Base-by-base conservation (phyloP, 1,140 invertebrate species). In the Eumeta japonica region DNA sequence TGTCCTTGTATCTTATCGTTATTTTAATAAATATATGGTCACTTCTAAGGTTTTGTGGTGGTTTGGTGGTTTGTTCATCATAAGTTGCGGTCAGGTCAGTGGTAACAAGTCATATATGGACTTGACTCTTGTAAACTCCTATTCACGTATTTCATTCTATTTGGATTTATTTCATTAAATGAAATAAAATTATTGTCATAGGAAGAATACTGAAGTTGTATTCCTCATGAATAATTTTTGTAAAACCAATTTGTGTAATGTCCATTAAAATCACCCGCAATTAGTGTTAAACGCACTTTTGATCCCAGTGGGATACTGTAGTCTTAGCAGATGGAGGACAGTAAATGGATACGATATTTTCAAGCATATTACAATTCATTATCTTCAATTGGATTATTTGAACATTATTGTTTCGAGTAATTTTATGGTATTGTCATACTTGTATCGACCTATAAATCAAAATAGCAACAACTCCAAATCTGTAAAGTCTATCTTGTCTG, bases 11-110 rank as follows among this genome's bases (percentile, higher is more conserved):
- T 7, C 20, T 16, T 1, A 16, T 4, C 10, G 11, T 11, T 15
- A 35, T 33, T 35, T 48, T 46, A 33, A 48, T 45, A 16, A 48
- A 40, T 2, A 45, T 16, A 17, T 53, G 47, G 27, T 53, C 50
- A 35, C 47, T 53, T 7, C 50, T 45, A 13, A 53, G 16, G 9
- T 17, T 38, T 40, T 54, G 42, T n/a, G n/a, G n/a, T n/a, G n/a
- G n/a, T 30, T 45, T 46, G 1, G 7, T 10, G 12, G 41, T 32
- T 0, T 34, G 10, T 48, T 43, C 50, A 9, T 34, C 13, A 33
- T 43, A 45, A 15, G 40, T 13, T 17, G 39, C 16, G n/a, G n/a
- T 31, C 28, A 55, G 28, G 43, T 51, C 45, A 15, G 41, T 12
- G 2, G 48, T 42, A 2, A 28, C 28, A 28, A 55, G 52, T 29